Percentiles rank a stretch among this genome's conserved stretches.
These are phyloP conservation scores for Python bivittatus DNA, from an alignment of 2,113 vertebrate genomes.

Conservation along the genomic window DNA sequence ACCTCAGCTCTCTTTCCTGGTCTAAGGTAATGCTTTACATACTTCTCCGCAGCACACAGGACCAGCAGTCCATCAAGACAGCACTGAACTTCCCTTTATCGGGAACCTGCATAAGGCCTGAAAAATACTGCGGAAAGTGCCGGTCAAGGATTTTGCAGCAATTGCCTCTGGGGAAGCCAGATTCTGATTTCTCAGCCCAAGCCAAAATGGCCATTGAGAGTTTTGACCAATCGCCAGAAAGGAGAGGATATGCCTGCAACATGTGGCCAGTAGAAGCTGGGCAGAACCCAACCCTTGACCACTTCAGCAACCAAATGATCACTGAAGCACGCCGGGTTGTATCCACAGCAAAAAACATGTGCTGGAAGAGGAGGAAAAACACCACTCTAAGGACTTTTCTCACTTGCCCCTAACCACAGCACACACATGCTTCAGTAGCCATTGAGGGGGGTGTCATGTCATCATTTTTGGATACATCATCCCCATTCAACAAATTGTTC, in stretches of 20 bases:
- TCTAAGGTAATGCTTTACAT: not conserved
- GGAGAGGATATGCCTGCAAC: not conserved
- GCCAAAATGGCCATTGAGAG: not conserved
- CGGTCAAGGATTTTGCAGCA: not conserved
- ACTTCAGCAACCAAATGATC: too few relatives aligned
- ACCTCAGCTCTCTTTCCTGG: not conserved
- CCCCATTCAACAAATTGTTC: not conserved
- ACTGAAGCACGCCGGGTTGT: too few relatives aligned
- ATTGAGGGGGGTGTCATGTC: not conserved
- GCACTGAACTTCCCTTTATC: too few relatives aligned
- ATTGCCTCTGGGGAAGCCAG: not conserved
- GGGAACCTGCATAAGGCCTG: not conserved
- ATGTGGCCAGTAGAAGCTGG: not conserved
- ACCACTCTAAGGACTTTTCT: not conserved
- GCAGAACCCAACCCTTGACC: not conserved
- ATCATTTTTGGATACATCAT: not conserved
- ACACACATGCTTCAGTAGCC: not conserved
- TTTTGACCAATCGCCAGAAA: not conserved
- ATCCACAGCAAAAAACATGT: not conserved
- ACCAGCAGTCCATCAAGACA: not conserved
- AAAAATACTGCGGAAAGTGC: not conserved
- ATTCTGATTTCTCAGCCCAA: not conserved
- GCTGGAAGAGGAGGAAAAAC: not conserved
- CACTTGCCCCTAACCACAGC: not conserved
- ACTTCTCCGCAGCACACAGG: not conserved